These are phyloP conservation scores for Prochilodus magdalenae DNA, from an alignment of 2,113 vertebrate species.

Conservation along the genomic window DNA sequence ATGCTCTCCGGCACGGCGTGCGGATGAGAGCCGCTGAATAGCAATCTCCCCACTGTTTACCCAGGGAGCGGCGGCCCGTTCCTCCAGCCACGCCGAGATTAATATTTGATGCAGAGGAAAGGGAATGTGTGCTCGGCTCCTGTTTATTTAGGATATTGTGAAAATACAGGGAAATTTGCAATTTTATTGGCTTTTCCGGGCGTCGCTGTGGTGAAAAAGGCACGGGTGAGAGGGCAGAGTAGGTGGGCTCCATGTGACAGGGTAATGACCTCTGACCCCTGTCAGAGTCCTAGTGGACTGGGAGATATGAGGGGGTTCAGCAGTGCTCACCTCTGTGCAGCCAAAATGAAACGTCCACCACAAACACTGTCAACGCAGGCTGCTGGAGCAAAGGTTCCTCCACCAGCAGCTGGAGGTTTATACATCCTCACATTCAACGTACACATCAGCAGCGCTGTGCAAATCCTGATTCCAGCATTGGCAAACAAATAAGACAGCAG, in stretches of 20 bases:
- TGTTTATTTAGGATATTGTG: slow-evolving; percentile 99
- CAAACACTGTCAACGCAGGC: neutral
- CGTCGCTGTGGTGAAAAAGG: slow-evolving; percentile 28
- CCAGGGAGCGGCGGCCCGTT: slow-evolving; percentile 82
- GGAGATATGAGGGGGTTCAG: slow-evolving; percentile 25
- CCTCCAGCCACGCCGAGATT: slow-evolving; percentile 86
- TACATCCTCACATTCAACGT: slow-evolving; percentile 3
- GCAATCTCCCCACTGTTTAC: slow-evolving; percentile 92
- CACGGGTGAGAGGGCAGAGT: slow-evolving; percentile 44
- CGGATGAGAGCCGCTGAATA: slow-evolving; percentile 83
- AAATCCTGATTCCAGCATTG: neutral
- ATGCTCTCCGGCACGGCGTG: slow-evolving; percentile 84
- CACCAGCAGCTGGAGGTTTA: neutral
- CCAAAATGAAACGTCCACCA: slow-evolving; percentile 13
- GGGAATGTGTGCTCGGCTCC: slow-evolving; percentile 84
- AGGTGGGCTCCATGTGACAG: slow-evolving; percentile 23
- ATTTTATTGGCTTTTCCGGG: slow-evolving; percentile 95
- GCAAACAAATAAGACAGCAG: neutral
- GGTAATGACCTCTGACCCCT: slow-evolving; percentile 46
- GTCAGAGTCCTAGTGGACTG: slow-evolving; percentile 20
- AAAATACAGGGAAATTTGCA: slow-evolving; percentile 97
- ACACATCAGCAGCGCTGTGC: neutral
- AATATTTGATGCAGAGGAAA: slow-evolving; percentile 96
- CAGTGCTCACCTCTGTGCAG: slow-evolving; percentile 19
- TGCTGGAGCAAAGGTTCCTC: neutral